Percentiles rank a stretch among this genome's conserved stretches.
phyloP scores from a whole-genome alignment of 2,113 vertebrate genomes.

The Pedionomus torquatus region DNA sequence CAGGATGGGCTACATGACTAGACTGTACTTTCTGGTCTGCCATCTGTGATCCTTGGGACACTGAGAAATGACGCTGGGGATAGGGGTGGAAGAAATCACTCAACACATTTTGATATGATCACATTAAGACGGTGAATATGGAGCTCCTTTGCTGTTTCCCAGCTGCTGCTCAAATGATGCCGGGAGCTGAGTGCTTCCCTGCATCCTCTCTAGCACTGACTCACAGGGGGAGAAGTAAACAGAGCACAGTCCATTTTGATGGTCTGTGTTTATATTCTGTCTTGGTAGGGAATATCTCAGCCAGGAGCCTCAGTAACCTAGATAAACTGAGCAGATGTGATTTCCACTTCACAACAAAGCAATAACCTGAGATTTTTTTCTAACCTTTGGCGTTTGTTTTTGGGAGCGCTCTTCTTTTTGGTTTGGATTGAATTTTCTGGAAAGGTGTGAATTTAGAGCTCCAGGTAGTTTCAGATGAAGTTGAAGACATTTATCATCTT shows the following conservation, averaged over 20 bases:
- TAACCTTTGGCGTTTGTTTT: neutral
- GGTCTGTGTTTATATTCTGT: neutral
- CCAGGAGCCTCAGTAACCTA: neutral
- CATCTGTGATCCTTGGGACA: conserved; percentile 44
- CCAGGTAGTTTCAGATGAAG: neutral
- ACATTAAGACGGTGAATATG: accelerated
- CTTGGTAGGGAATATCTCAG: neutral
- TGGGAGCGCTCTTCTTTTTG: neutral
- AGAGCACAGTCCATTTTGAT: neutral
- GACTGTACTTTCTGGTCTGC: neutral
- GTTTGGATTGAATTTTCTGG: neutral
- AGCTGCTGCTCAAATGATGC: conserved; percentile 36
- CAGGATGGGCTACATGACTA: neutral
- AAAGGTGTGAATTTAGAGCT: neutral
- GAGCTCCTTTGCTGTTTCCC: conserved; percentile 24
- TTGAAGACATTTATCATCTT: neutral
- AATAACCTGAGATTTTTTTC: neutral
- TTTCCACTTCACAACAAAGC: neutral
- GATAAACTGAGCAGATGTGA: neutral
- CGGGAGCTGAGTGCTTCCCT: neutral
- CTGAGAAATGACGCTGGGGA: neutral
- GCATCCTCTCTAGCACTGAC: neutral
- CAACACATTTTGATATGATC: conserved; percentile 45
- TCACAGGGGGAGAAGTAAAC: conserved; percentile 14
- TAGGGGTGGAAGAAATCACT: conserved; percentile 49